A percentile compares a stretch with the other conserved stretches of the same genome.
These are phyloP conservation scores for Ardeotis arabs DNA, from an alignment of 2,113 vertebrate genomes.

Conservation along the genomic window DNA sequence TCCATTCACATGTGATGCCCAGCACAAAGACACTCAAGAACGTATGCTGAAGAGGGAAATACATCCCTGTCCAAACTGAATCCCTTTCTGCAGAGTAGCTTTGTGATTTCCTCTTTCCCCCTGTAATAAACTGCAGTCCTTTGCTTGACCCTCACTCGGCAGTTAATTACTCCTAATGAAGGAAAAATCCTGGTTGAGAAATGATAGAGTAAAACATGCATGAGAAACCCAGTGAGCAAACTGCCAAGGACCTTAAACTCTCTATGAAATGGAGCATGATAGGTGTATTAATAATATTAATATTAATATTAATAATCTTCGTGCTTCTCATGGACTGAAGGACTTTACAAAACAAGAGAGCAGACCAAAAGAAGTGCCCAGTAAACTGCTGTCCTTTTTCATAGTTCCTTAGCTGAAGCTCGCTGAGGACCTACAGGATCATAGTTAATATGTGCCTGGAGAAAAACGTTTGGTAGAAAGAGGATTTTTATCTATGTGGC, in stretches of 20 bases:
- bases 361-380: not conserved
- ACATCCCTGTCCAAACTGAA: not conserved
- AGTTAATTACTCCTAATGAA: not conserved
- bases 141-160: not conserved
- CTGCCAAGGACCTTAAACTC: not conserved
- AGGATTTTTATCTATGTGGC: not conserved
- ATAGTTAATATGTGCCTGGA: not conserved
- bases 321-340: not conserved
- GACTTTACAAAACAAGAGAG: not conserved
- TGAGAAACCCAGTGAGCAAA: not conserved
- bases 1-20: rapidly evolving
- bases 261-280: not conserved
- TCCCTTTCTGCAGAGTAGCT: not conserved
- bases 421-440: not conserved
- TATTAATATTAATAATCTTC: not conserved
- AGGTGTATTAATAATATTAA: not conserved
- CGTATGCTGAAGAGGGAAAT: not conserved
- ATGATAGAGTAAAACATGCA: not conserved
- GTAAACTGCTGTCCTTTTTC: not conserved
- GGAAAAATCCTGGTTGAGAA: not conserved
- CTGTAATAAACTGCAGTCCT: not conserved
- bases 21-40: not conserved
- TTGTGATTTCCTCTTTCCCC: not conserved
- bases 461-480: not conserved
- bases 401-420: not conserved